phyloP scores from a whole-genome alignment of 92 coral and sea anemone species.

The Heliopora coerulea region DNA sequence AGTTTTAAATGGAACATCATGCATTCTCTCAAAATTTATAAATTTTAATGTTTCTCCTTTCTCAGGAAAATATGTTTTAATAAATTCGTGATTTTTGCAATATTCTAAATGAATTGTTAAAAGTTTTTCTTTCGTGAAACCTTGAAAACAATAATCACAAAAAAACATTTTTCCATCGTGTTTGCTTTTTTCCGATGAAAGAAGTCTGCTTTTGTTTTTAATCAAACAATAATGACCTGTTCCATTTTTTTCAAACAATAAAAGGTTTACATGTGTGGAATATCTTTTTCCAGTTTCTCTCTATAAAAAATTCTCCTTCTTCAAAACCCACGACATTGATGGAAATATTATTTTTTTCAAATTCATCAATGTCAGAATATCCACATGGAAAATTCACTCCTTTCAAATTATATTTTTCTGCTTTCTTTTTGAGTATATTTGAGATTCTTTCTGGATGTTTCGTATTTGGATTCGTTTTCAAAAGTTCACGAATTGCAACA shows the following conservation, averaged over 20 bases:
- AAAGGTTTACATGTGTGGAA: not conserved
- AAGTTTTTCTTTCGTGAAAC: not conserved
- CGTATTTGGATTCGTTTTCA: not conserved
- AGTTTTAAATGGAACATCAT: not conserved
- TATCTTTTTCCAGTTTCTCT: not conserved
- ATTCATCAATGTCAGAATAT: not conserved
- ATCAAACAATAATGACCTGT: not conserved
- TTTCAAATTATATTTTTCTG: too few species aligned
- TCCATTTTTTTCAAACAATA: not conserved
- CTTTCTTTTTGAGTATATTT: not conserved
- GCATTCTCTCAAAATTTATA: not conserved
- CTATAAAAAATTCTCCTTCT: not conserved
- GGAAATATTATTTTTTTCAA: not conserved
- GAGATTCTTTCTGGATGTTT: not conserved
- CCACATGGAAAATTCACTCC: too few species aligned
- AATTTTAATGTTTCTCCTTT: not conserved
- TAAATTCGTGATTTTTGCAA: not conserved
- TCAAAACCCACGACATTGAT: constrained; percentile 15
- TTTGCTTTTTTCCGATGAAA: not conserved
- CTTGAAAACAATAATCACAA: not conserved
- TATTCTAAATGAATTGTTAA: not conserved
- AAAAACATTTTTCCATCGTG: not conserved
- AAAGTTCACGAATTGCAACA: not conserved
- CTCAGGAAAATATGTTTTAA: not conserved
- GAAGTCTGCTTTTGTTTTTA: not conserved